Conservation (phyloP, 2,113 vertebrate genomes). For the Edolisoma coerulescens region DNA sequence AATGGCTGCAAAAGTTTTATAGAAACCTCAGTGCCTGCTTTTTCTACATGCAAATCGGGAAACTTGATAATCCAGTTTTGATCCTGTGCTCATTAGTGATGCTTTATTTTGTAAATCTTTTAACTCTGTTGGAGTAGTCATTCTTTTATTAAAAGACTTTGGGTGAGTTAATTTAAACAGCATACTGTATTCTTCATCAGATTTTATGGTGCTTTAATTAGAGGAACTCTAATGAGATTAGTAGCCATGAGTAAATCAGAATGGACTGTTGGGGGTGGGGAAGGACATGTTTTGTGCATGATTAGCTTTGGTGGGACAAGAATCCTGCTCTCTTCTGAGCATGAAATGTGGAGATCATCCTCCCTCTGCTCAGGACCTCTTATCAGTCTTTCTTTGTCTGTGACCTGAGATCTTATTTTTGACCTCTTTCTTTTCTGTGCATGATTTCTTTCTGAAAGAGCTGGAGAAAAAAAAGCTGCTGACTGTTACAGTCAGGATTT, state of each 20-base stretch:
- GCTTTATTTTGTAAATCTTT: not conserved
- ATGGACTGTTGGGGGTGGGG: not conserved
- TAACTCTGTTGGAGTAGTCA: not conserved
- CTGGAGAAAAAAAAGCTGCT: not conserved
- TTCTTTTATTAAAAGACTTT: not conserved
- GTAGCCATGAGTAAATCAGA: not conserved
- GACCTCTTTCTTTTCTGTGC: not conserved
- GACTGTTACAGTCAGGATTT: not conserved
- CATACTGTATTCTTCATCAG: not conserved
- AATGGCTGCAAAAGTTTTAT: not conserved
- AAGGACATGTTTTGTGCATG: not conserved
- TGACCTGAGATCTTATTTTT: not conserved
- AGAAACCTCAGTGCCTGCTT: not conserved
- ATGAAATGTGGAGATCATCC: not conserved
- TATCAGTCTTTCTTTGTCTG: not conserved
- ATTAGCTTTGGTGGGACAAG: not conserved
- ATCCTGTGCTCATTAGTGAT: not conserved
- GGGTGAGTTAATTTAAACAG: not conserved
- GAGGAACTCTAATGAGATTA: constrained; percentile 27
- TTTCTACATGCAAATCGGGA: not conserved
- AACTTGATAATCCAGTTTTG: constrained; percentile 41
- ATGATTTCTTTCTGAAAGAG: not conserved
- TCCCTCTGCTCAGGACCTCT: not conserved
- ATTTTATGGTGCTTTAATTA: constrained; percentile 26
- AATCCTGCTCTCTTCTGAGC: not conserved